Base-by-base conservation (phyloP, 1,140 invertebrate genomes). In the Habropoda laboriosa region DNA sequence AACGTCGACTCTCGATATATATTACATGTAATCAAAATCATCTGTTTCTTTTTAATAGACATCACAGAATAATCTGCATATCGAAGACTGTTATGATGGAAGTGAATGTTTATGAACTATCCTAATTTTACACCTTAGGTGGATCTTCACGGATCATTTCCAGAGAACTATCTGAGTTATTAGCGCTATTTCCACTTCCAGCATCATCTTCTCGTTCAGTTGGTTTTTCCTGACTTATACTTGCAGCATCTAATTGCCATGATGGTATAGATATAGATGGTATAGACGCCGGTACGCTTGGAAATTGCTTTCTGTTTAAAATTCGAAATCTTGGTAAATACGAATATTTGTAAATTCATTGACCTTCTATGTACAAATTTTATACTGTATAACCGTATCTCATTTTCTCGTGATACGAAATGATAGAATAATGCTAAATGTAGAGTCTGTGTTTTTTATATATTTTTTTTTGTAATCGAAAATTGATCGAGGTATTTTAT, bases 261-360 rank as follows among this genome's bases (percentile, higher is more conserved):
- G 95, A 94, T 35, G 96, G 96, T 79, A 97, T 96, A 2, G 96
- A 71, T 71, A 71, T 71, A 71, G 95, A 94, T 30, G 96, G 96
- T 77, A 97, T 96, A 1, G 96, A 96, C 13, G 95, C 94, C 7
- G 95, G 95, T 16, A 95, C 94, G 3, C 95, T 93, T 24, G 96
- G 95, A 89, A 97, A 97, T 91, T 97, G 96, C 90, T 96, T 96
- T 83, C 95, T 96, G 86, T 64, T 78, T 55, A 79, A 81, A 80
- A 71, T 47, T 79, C 38, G 67, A 79, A 80, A 27, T 66, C 82
- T 55, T 55, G 55, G 13, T 47, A 60, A 77, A 76, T 84, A 63
- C 3, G 7, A n/a, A 30, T n/a, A 47, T 47, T 40, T 47, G 2
- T 61, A 67, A 10, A 61, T 24, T 24, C 35, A 5, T 8, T 40